Evolutionary conservation across 2,797 vertebrate genomes (phyloP), one percentile per base, ranked within the genome.

Genomic region (Gadopsis marmoratus): DNA sequence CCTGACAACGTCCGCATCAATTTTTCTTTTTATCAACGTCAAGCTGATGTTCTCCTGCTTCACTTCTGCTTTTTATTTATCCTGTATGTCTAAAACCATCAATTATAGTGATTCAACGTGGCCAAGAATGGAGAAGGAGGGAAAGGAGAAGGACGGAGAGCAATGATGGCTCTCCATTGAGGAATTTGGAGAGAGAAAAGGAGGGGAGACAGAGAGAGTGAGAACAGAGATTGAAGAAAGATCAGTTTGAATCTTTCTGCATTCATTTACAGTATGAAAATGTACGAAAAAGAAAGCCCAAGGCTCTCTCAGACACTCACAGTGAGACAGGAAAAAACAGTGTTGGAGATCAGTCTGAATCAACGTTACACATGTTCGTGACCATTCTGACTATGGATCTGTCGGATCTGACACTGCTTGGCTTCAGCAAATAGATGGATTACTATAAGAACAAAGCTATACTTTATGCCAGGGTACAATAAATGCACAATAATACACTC

Each of bases 11-110:
- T 82, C 56, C 7, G n/a, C 77, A 77, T 86, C 73, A 65, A 47
- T 89, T 85, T 85, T 76, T 82, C 71, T 67, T 76, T 82, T 71
- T 70, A 70, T 88, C 79, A 81, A 26, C 85, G 83, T 88, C 84
- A 89, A 78, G 75, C 67, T 83, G 74, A 87, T 77, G 77, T 69
- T 85, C 60, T 74, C 73, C 63, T 76, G 67, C 83, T 74, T 60
- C 70, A 47, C 59, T 72, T 79, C 71, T 75, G 64, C 2, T 85
- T 81, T 81, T 66, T 79, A 62, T 83, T 80, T 85, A 64, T 48
- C 64, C 53, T 39, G 13, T 54, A 60, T 76, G 72, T 87, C 69
- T 62, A 54, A 82, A 70, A 54, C 62, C 43, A 81, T 83, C 61
- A 89, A 86, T 82, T 69, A 81, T 81, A 74, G 72, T 77, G 76